Evolutionary conservation across 2,888 invertebrate genomes (phyloP), one percentile per base, ranked within the genome.

Genomic region (Disparrhopalites patrizii): DNA sequence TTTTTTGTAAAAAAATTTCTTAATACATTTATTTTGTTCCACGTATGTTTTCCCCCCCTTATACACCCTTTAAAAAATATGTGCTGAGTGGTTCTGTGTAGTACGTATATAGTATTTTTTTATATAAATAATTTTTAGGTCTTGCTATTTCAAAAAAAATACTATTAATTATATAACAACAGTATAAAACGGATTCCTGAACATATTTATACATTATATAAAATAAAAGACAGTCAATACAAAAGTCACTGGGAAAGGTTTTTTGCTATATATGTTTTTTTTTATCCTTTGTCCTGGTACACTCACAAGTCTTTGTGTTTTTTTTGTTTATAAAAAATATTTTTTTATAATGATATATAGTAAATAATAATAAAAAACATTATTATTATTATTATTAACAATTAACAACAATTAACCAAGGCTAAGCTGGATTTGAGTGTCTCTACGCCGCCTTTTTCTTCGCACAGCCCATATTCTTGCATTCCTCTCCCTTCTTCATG

Each of bases 401-500:
- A n/a, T n/a, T n/a, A n/a, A n/a, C n/a, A n/a, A n/a, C n/a, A n/a
- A n/a, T n/a, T n/a, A n/a, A n/a, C n/a, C n/a, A n/a, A n/a, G n/a
- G n/a, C n/a, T n/a, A n/a, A 40, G 18, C 43, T 40, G 55, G n/a
- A 18, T 40, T 25, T 40, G 30, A 25, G 20, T 28, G 47, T 40
- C 40, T 63, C 70, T 74, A 74, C 70, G 70, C 69, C 51, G 51
- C 43, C 70, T 75, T 75, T 67, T 75, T 75, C 68, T 74, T 73
- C 61, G 72, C 68, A 68, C 75, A 75, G 51, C 67, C 69, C 56
- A 73, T 65, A 50, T 58, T 72, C 65, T 75, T 74, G 68, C 75
- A 75, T 57, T 74, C 74, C 43, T 75, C 75, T 23, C 73, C 70
- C 70, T 74, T 75, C 71, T 75, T 75, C 74, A 75, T 75, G 31